Base-by-base conservation (phyloP, 2,888 invertebrate species). In the Ellobium chinense region DNA sequence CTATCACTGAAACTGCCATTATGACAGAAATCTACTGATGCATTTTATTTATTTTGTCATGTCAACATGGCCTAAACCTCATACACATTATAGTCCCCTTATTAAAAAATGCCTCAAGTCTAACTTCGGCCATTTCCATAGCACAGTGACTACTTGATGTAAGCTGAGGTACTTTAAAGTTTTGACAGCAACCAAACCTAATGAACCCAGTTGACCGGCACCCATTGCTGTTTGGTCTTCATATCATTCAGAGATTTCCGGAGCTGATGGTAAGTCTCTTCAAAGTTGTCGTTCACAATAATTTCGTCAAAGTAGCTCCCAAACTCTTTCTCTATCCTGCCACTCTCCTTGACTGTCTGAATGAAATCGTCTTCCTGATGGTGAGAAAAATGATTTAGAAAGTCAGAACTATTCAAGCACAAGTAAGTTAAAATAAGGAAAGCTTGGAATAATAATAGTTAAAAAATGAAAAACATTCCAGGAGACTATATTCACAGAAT, bases 211-310 rank as follows among this genome's bases (percentile, higher is more conserved):
- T 88, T 90, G 63, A 91, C 90, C 62, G 97, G 98, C 87, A 98
- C 99, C 99, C 98, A 99, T 93, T 99, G 99, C 21, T 99, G 98
- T 93, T 99, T 98, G 63, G 98, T 95, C 93, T 99, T 98, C 87
- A 99, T 94, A 89, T 97, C 97, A 94, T 98, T 98, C 91, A 99
- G 97, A 94, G 98, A 98, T 90, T 96, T 96, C 87, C 98, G 94
- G 86, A 99, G 95, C 93, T 98, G 97, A 91, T 97, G 96, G 94
- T 98, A 98, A 85, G 99, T 97, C 86, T 98, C 95, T 92, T 98
- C 98, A 72, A 98, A 97, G 93, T 99, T 99, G 93, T 97, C 98
- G 94, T 99, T 99, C 89, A 99, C 97, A 91, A 99, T 97, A 90
- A 98, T 97, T 96, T 98, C 96, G 93, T 99, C 99, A 94, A 99